These are phyloP conservation scores for Otis tarda DNA, from an alignment of 2,113 vertebrate species.

Conservation along the genomic window DNA sequence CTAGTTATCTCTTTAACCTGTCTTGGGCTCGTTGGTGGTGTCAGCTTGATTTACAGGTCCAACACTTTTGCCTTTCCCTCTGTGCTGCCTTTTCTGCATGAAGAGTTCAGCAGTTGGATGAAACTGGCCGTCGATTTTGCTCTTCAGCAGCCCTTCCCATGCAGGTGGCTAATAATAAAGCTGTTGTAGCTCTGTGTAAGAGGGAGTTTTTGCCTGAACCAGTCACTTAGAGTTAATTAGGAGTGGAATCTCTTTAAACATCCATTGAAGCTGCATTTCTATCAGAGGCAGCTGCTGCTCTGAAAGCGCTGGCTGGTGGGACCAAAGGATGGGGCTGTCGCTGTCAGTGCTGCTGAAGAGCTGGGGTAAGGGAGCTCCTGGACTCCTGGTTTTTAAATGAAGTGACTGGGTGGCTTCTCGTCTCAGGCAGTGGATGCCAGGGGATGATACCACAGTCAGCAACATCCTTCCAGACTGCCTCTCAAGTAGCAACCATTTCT, in stretches of 20 bases:
- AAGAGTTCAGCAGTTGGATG: background rate
- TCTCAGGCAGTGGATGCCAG: background rate
- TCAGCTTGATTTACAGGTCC: background rate
- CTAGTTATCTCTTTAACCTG: background rate
- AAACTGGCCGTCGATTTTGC: background rate
- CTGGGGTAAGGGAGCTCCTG: background rate
- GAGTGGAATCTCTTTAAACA: background rate
- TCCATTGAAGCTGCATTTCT: background rate
- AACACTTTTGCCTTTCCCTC: background rate
- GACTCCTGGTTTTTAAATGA: background rate
- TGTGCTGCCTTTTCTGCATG: background rate
- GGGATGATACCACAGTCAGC: background rate
- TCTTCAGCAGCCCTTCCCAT: background rate
- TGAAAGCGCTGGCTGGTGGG: background rate
- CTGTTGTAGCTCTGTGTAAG: background rate
- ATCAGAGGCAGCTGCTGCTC: background rate
- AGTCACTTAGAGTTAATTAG: background rate
- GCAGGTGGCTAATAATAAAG: background rate
- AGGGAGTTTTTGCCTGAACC: background rate
- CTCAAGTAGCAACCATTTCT: rapidly evolving
- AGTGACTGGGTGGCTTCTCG: background rate
- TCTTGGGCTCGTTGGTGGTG: background rate
- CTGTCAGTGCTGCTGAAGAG: background rate
- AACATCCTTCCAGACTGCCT: background rate
- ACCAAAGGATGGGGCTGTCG: background rate